These are phyloP conservation scores for Urophycis tenuis DNA, from an alignment of 2,797 vertebrate genomes.

Conservation along the genomic window DNA sequence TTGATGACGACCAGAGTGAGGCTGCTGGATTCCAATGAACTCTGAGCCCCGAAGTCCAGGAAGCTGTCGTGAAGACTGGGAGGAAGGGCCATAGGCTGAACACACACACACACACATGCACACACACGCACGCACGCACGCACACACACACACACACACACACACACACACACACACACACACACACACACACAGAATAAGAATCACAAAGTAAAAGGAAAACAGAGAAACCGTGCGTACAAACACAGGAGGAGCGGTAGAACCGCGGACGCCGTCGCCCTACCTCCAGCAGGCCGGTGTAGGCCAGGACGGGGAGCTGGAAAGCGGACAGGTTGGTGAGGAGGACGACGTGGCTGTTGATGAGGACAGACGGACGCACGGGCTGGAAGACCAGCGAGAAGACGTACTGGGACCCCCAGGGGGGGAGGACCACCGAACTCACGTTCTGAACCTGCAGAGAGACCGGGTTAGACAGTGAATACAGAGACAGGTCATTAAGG, in stretches of 20 bases:
- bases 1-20: slow-evolving; percentile 90
- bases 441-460: slow-evolving; percentile 87
- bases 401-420: slow-evolving; percentile 86
- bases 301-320: slow-evolving; percentile 91
- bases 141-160: neutral
- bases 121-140: neutral
- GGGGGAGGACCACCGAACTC: slow-evolving; percentile 83
- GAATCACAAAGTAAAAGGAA: neutral
- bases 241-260: neutral
- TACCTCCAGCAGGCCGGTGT: slow-evolving; percentile 98
- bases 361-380: slow-evolving; percentile 85
- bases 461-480: neutral
- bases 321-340: slow-evolving; percentile 98
- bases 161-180: neutral
- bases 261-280: neutral
- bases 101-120: slow-evolving; percentile 15
- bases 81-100: slow-evolving; percentile 84
- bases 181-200: neutral
- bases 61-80: slow-evolving; percentile 82
- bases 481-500: neutral
- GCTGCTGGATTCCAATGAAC: slow-evolving; percentile 86
- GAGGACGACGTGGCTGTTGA: slow-evolving; percentile 96
- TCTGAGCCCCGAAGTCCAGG: slow-evolving; percentile 92
- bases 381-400: slow-evolving; percentile 92
- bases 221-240: neutral